phyloP scores from a whole-genome alignment of 2,797 vertebrate species.

The Novumbra hubbsi region DNA sequence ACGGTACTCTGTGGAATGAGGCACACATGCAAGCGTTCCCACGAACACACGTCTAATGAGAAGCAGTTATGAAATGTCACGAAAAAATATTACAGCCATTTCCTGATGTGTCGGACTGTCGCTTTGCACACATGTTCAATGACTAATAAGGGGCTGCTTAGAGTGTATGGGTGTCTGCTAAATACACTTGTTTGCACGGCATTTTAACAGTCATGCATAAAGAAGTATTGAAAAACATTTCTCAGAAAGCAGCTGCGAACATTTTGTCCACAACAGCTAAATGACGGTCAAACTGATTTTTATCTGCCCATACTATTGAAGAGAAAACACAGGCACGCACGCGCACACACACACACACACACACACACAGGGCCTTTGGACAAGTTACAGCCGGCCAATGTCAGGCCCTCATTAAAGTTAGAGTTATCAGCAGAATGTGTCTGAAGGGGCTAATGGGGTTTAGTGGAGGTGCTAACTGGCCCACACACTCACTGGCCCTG shows the following conservation, averaged over 20 bases:
- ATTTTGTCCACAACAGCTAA: not conserved
- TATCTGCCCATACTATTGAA: not conserved
- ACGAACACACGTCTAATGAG: not conserved
- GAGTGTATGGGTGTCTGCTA: not conserved
- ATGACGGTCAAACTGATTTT: not conserved
- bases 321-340: not conserved
- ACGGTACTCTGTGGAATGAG: not conserved
- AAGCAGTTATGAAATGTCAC: not conserved
- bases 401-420: slow-evolving; percentile 43
- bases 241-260: not conserved
- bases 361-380: not conserved
- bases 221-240: not conserved
- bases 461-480: slow-evolving; percentile 47
- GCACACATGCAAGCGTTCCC: slow-evolving; percentile 29
- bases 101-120: not conserved
- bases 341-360: not conserved
- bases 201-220: not conserved
- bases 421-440: slow-evolving; percentile 23
- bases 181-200: not conserved
- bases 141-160: not conserved
- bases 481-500: slow-evolving; percentile 36
- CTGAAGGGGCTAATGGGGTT: slow-evolving; percentile 51
- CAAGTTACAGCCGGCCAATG: slow-evolving; percentile 36
- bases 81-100: slow-evolving; percentile 5
- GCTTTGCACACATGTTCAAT: not conserved